phyloP scores from a whole-genome alignment of 1,140 invertebrate genomes.

The Triops longicaudatus region DNA sequence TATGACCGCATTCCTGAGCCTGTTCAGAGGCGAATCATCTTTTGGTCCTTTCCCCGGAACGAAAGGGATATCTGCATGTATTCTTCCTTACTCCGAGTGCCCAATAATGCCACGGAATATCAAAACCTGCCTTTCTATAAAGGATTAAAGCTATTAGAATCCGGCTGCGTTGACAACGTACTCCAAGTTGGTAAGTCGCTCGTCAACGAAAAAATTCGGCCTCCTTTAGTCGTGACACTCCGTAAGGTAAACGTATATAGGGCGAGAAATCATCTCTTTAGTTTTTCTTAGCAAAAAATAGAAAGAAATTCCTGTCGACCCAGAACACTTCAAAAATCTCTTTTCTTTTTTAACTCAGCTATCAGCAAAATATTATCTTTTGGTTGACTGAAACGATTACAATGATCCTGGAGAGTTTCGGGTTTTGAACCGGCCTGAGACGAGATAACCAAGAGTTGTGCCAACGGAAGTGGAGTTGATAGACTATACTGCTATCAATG shows the following conservation, averaged over 20 bases:
- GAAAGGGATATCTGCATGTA: slow-evolving; percentile 83
- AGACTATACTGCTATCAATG: neutral
- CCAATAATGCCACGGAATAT: slow-evolving; percentile 44
- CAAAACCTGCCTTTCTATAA: slow-evolving; percentile 74
- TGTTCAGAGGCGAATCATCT: slow-evolving; percentile 75
- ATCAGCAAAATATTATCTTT: neutral
- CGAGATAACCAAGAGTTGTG: neutral
- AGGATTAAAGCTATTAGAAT: slow-evolving; percentile 69
- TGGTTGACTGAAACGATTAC: neutral
- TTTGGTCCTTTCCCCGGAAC: slow-evolving; percentile 78
- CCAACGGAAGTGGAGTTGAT: neutral
- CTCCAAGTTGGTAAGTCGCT: slow-evolving; percentile 73
- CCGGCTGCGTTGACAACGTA: slow-evolving; percentile 67
- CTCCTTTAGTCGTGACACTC: neutral
- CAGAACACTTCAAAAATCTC: too few relatives aligned
- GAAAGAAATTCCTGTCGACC: too few relatives aligned
- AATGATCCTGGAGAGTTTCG: neutral
- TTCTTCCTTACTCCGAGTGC: slow-evolving; percentile 51
- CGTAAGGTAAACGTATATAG: neutral
- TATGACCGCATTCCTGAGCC: slow-evolving; percentile 79
- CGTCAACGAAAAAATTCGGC: neutral
- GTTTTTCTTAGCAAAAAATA: too few relatives aligned
- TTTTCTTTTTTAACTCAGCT: neutral
- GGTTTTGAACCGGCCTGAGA: neutral
- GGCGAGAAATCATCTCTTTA: neutral